Evolutionary conservation across 1,140 invertebrate genomes (phyloP).

Genomic region (Drosophila tristis): DNA sequence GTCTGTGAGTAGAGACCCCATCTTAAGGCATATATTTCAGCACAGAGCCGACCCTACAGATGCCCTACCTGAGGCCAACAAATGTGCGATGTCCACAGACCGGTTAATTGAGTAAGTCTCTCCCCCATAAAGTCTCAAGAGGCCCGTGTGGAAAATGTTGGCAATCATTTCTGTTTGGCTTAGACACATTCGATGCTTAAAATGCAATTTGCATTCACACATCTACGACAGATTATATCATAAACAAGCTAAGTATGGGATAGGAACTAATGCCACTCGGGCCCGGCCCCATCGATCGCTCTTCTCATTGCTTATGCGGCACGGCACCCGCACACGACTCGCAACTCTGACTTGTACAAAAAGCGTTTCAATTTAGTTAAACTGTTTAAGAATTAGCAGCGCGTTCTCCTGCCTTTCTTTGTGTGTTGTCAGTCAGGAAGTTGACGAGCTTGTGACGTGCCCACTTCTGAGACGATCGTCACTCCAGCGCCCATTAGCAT

Average conservation of each 20-base stretch:
- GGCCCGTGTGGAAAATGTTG: constrained; percentile 10
- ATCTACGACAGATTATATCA: neutral
- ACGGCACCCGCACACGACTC: neutral
- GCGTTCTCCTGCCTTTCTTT: constrained; percentile 19
- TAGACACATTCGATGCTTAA: constrained; percentile 12
- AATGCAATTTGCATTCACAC: constrained; percentile 38
- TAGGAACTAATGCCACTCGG: constrained; percentile 2
- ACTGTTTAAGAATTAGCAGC: constrained; percentile 32
- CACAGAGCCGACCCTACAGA: constrained; percentile 8
- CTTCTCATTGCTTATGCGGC: constrained; percentile 23
- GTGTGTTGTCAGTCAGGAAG: constrained; percentile 27
- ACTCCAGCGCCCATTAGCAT: constrained; percentile 29
- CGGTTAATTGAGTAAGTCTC: neutral
- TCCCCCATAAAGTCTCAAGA: neutral
- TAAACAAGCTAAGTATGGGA: constrained; percentile 22
- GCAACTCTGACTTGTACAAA: neutral
- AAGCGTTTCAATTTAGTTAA: constrained; percentile 22
- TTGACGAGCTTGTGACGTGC: constrained; percentile 20
- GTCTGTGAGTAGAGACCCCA: too few species aligned
- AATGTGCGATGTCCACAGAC: constrained; percentile 19
- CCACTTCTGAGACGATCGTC: constrained; percentile 26
- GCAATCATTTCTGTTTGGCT: constrained; percentile 19
- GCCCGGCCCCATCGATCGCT: constrained; percentile 7
- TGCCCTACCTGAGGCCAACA: constrained; percentile 1
- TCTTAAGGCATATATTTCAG: too few species aligned